These are phyloP conservation scores for Zaprionus davidi DNA, from an alignment of 1,140 invertebrate genomes.

Conservation along the genomic window DNA sequence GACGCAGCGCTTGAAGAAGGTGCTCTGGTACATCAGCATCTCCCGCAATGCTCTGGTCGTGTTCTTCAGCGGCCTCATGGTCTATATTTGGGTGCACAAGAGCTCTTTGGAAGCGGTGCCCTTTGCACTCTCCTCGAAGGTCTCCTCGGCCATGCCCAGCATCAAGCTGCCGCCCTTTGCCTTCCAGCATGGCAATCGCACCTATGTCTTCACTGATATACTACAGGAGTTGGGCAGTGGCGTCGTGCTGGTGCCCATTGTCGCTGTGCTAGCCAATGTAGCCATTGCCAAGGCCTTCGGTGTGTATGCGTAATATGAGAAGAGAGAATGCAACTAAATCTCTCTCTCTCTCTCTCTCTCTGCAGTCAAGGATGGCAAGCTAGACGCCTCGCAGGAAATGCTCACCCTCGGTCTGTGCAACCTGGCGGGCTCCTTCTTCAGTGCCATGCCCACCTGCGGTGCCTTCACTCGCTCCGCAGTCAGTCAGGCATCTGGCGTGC, in stretches of 20 bases:
- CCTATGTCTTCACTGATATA: constrained; percentile 88
- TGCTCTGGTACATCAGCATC: constrained; percentile 90
- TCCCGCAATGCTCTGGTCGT: constrained; percentile 93
- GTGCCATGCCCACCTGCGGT: constrained; percentile 91
- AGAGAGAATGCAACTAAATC: background rate
- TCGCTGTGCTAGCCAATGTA: constrained; percentile 93
- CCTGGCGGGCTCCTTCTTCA: constrained; percentile 89
- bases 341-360: background rate
- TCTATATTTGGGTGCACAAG: constrained; percentile 85
- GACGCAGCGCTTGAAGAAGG: constrained; percentile 85
- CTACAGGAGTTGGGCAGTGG: constrained; percentile 88
- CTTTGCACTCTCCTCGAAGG: constrained; percentile 85
- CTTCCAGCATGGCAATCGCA: constrained; percentile 86
- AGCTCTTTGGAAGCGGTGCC: constrained; percentile 69
- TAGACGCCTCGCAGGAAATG: constrained; percentile 91
- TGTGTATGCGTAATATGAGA: constrained; percentile 84
- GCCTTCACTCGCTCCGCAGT: constrained; percentile 92
- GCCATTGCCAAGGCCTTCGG: constrained; percentile 95
- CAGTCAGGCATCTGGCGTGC: constrained; percentile 90
- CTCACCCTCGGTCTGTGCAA: constrained; percentile 90
- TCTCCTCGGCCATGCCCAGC: constrained; percentile 88
- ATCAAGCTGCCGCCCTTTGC: constrained; percentile 88
- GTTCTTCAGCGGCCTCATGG: constrained; percentile 88
- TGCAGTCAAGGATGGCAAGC: constrained; percentile 85
- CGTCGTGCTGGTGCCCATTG: constrained; percentile 90